Evolutionary conservation across 1,140 invertebrate genomes (phyloP), one percentile per base, ranked within the genome.

Genomic region (Apolygus lucorum): DNA sequence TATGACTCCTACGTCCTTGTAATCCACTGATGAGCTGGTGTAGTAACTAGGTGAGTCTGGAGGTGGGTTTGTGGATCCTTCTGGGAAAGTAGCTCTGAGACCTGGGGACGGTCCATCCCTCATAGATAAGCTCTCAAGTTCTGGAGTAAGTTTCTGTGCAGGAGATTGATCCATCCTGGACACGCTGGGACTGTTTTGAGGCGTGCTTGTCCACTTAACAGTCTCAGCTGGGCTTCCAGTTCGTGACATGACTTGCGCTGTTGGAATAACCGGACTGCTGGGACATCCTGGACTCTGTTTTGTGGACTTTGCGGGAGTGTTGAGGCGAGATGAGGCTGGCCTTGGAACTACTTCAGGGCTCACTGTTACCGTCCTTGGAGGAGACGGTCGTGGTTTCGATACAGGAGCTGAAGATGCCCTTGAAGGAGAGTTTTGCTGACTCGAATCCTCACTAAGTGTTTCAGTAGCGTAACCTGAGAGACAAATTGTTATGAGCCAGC

Each of bases 11-110:
- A 54, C 65, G 34, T 70, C 68, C 28, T 65, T 64, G 25, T 70
- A 70, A 2, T 70, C 68, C n/a, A 70, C 25, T 24, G 68, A 70
- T n/a, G 68, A 70, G 26, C 28, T 65, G n/a, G 68, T 70, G 27
- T 27, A 70, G 28, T 65, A 66, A 49, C 63, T 70, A 65, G 68
- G 68, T 49, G 68, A 70, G 2, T 42, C 28, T 1, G 64, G 54
- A n/a, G n/a, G n/a, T n/a, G n/a, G n/a, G n/a, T n/a, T n/a, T 59
- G 11, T 24, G 4, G 17, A 4, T 17, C 34, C 4, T 42, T 42
- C 34, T 42, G 4, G 4, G 4, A 42, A 42, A 42, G 34, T 8
- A 8, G 4, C 34, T 42, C 4, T 42, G 17, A 17, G 17, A 8
- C 4, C 34, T 8, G 34, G 34, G 17, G 34, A 42, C 34, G 34